Base-by-base conservation (phyloP, 2,113 vertebrate species). In the Cinclus cinclus region DNA sequence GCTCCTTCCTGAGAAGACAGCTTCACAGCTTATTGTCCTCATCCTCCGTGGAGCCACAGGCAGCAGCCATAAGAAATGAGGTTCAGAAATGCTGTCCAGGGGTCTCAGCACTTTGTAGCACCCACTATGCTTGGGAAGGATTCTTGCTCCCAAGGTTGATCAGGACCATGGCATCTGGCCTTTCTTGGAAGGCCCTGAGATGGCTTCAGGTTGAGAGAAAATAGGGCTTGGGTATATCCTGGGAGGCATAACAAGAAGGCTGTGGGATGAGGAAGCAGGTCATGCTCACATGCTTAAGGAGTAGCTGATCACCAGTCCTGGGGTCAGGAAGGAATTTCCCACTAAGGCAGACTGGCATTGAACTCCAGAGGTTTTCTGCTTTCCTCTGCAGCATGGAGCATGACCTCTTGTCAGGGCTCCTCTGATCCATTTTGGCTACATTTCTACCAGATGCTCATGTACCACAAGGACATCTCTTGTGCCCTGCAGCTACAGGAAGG, bases 31-130 rank as follows among this genome's bases (percentile, higher is more conserved):
- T 53, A 4, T 10, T 27, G 6, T 31, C 21, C 15, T 86, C 13
- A 28, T 68, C 2, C 13, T 4, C 35, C 0, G 0, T 17, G 15
- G 30, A 74, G 31, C 31, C 39, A 42, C 9, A 35, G 49, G 53
- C 24, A 71, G 28, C 20, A 71, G 44, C 33, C 16, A 10, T 44
- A 58, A 78, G 30, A 80, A 86, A 42, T 21, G 27, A 4, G 25
- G 19, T 33, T 30, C 53, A 60, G 52, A 60, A 73, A 41, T 22
- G 18, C 12, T 73, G 46, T 31, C 15, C 15, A 53, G 46, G 12
- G 2, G 21, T 47, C 46, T 5, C 47, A 52, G 47, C 37, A 20
- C 27, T 42, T 47, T 47, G 22, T 22, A 50, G 22, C 16, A 85
- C 41, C 30, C 33, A n/a, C 8, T 14, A 19, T 4, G 10, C 10